Base-by-base conservation (phyloP, 2,888 invertebrate genomes). In the Tyria jacobaeae region DNA sequence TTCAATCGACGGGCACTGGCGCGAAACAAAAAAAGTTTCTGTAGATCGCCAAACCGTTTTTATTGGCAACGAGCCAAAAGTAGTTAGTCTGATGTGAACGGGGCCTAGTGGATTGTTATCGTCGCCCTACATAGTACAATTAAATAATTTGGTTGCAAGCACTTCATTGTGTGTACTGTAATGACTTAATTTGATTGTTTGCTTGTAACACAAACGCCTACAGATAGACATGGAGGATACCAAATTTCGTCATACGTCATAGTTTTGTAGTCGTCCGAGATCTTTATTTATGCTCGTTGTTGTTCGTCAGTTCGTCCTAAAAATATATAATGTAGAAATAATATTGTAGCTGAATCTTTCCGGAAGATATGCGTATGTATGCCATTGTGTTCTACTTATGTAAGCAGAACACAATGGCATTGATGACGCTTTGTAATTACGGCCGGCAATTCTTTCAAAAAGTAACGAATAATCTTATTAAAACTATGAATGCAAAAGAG, bases 131-230 rank as follows among this genome's bases (percentile, higher is more conserved):
- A 60, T 55, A 60, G 27, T 52, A 62, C 62, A 55, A 62, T 69
- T 66, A 62, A 61, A 68, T 57, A 53, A 57, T 66, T 66, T 55
- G 56, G 57, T 62, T 62, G 66, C 62, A 61, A 59, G 50, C 63
- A 61, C 57, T 60, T 71, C 63, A 70, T 58, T 64, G 62, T 74
- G 53, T 48, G 54, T 58, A 54, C 49, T 48, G 54, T 63, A 69
- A 71, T 66, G 75, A 69, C 66, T 52, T 64, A 64, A 27, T 50
- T 66, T 70, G 57, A 61, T 71, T 54, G 57, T 61, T 61, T 57
- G 48, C 56, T 61, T 47, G 25, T 31, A 57, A 60, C 59, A 64
- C 62, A 64, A 54, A 58, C 41, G 61, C 27, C 49, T 37, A 27
- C 49, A 15, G 41, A 31, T 21, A 51, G 41, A 31, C 24, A 51